These are phyloP conservation scores for Philotrypesis tridentata DNA, from an alignment of 1,140 invertebrate genomes.

Conservation along the genomic window DNA sequence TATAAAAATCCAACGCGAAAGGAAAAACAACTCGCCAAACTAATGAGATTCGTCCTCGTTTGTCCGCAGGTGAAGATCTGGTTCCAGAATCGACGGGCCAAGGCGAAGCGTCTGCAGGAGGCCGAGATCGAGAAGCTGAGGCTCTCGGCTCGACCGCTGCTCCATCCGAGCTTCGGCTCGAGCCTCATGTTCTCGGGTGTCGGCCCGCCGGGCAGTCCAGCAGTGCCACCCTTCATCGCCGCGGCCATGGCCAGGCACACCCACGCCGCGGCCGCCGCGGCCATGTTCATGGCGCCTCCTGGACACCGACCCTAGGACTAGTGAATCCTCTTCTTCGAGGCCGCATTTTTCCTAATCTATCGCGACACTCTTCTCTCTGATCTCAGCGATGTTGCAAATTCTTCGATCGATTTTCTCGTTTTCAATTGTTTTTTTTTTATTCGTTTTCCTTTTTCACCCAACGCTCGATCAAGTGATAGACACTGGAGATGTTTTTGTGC, in stretches of 20 bases:
- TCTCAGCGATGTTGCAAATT: not conserved
- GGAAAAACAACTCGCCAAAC: not conserved
- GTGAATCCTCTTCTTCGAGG: not conserved
- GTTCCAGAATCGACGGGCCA: slow-evolving; percentile 97
- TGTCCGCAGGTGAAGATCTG: slow-evolving; percentile 92
- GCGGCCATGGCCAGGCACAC: slow-evolving; percentile 72
- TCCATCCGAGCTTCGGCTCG: slow-evolving; percentile 72
- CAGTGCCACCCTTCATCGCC: slow-evolving; percentile 71
- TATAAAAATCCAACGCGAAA: too few relatives aligned
- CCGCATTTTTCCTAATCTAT: not conserved
- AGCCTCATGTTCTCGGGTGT: slow-evolving; percentile 72
- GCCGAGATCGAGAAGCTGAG: slow-evolving; percentile 93
- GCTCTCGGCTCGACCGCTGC: slow-evolving; percentile 78
- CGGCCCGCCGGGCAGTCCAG: slow-evolving; percentile 69
- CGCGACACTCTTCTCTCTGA: not conserved
- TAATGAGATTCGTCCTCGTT: not conserved
- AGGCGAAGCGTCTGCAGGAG: slow-evolving; percentile 95
- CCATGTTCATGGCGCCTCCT: slow-evolving; percentile 73
- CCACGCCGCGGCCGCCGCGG: slow-evolving; percentile 71
- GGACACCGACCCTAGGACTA: slow-evolving; percentile 57
- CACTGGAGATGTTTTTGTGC: not conserved
- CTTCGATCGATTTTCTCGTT: not conserved
- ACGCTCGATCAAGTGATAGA: not conserved
- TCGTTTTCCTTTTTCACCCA: not conserved
- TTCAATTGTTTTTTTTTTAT: not conserved